Conservation (phyloP, 2,797 vertebrate genomes). For the Potorous gilbertii region DNA sequence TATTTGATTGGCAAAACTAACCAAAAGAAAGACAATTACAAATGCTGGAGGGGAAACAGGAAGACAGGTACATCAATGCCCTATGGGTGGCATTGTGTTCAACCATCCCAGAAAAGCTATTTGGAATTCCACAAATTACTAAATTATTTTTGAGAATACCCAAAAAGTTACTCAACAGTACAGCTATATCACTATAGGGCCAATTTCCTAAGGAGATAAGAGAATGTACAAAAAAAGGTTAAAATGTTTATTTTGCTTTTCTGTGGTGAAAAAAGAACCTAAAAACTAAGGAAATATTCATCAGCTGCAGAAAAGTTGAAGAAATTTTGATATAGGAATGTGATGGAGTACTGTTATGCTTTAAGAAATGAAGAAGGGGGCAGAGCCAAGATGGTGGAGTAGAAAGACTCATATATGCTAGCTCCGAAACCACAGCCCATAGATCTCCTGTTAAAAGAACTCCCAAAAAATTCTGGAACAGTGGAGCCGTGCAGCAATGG, state of each 20-base stretch:
- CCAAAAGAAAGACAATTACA: neutral
- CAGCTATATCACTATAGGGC: neutral
- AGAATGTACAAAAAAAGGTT: neutral
- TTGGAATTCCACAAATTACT: neutral
- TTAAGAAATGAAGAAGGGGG: too few species aligned
- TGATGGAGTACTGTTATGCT: neutral
- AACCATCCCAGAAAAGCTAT: neutral
- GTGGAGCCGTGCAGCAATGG: too few species aligned
- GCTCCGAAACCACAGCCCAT: too few species aligned
- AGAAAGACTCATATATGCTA: too few species aligned
- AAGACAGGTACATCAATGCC: neutral
- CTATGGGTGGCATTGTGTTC: neutral
- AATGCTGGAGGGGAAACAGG: neutral
- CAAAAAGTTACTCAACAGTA: neutral
- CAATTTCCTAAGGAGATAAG: neutral
- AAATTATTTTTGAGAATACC: neutral
- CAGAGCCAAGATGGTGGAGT: too few species aligned
- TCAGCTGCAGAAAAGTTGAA: neutral
- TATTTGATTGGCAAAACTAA: neutral
- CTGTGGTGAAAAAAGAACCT: neutral
- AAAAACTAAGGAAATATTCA: neutral
- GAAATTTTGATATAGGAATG: neutral
- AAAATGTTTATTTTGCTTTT: neutral
- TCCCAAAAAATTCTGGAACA: too few species aligned
- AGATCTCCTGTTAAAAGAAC: too few species aligned